These are phyloP conservation scores for Aplidium turbinatum DNA, from an alignment of 23 tunicate genomes.

Conservation along the genomic window DNA sequence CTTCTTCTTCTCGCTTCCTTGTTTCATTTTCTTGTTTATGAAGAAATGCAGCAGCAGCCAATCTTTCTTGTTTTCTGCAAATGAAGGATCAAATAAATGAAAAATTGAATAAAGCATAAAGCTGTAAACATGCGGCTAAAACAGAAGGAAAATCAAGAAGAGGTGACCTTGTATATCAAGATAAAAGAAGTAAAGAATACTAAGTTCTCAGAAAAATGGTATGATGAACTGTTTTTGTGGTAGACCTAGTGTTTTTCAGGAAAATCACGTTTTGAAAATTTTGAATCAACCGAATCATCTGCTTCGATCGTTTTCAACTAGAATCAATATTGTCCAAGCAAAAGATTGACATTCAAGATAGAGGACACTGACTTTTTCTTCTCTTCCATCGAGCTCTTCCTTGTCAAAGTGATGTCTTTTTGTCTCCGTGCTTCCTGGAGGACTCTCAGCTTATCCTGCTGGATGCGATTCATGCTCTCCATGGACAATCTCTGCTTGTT, in stretches of 20 bases:
- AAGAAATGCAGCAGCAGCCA: conserved; percentile 30
- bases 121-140: too few species aligned
- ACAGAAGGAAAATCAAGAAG: too few species aligned
- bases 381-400: conserved; percentile 79
- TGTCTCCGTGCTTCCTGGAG: conserved; percentile 85
- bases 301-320: too few species aligned
- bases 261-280: too few species aligned
- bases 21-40: conserved; percentile 31
- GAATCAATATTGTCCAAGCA: not conserved
- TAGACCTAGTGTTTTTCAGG: too few species aligned
- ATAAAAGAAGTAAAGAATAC: too few species aligned
- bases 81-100: not conserved
- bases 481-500: conserved; percentile 58
- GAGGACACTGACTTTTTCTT: conserved; percentile 34
- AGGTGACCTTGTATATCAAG: too few species aligned
- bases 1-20: conserved; percentile 29
- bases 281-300: too few species aligned
- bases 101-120: too few species aligned
- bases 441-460: conserved; percentile 75
- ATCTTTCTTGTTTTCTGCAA: conserved; percentile 49
- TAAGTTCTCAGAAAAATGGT: too few species aligned
- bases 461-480: conserved; percentile 68
- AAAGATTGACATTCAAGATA: not conserved
- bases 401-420: conserved; percentile 53
- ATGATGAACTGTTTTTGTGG: too few species aligned